These are phyloP conservation scores for Catharus bicknelli DNA, from an alignment of 2,113 vertebrate genomes.

Conservation along the genomic window DNA sequence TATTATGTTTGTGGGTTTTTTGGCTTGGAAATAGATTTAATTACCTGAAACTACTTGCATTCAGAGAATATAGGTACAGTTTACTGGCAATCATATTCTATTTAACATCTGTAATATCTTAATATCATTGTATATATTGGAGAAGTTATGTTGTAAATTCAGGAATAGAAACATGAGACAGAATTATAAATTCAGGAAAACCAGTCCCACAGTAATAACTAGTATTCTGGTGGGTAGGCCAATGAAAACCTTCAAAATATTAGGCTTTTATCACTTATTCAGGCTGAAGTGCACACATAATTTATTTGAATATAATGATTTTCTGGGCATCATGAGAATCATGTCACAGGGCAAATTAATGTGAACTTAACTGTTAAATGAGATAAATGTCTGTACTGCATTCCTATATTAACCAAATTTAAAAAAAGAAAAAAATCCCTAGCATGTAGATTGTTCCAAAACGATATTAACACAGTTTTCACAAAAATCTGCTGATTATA, in stretches of 20 bases:
- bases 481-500: neutral
- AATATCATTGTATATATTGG: neutral
- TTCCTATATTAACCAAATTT: neutral
- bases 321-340: neutral
- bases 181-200: neutral
- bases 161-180: neutral
- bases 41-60: neutral
- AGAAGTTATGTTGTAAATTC: neutral
- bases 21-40: neutral
- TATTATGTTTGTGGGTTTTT: neutral
- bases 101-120: neutral
- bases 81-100: neutral
- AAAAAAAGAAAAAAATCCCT: neutral
- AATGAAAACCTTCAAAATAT: neutral
- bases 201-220: neutral
- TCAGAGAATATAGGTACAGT: neutral
- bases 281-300: neutral
- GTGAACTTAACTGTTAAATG: neutral
- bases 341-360: accelerated
- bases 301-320: neutral
- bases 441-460: neutral
- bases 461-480: neutral
- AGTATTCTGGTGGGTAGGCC: neutral
- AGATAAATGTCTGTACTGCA: neutral
- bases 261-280: neutral